Evolutionary conservation across 2,888 invertebrate genomes (phyloP), one percentile per base, ranked within the genome.

Genomic region (Patella pellucida): DNA sequence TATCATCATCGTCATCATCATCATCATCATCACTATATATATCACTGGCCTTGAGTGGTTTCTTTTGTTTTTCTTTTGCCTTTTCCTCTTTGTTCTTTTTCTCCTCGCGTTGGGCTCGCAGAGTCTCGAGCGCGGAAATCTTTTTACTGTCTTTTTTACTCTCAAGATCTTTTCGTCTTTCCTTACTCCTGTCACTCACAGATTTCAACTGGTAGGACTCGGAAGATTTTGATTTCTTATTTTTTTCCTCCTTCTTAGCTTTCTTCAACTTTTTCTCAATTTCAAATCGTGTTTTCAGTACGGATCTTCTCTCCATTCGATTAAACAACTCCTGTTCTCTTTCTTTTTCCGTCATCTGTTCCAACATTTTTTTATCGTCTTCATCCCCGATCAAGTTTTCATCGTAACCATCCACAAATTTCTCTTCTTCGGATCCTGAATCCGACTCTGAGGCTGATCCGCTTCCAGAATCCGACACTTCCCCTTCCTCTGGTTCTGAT

Each of bases 351-450:
- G 98, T 98, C 94, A 99, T 95, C 79, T 95, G 94, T 15, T 96
- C 97, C 69, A 99, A 92, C 0, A 96, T 92, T 1, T 96, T 95
- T 85, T 96, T 94, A 92, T 99, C 99, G 83, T 97, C 98, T 78
- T 96, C 97, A 91, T 98, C 98, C 0, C 98, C 98, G 95, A 98
- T 98, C 51, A 98, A 93, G 89, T 98, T 96, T 81, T 98, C 98
- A 90, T 98, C 98, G 86, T 96, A 97, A 80, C 98, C 98, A 92
- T 99, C 98, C 89, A 97, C 95, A 89, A 98, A 98, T 91, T 97
- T 97, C 83, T 95, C 95, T 81, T 88, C 85, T 71, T 79, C 82
- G 14, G 77, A 77, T 12, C 74, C 79, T 1, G 82, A 81, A 16
- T 75, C 78, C 11, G 68, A 67, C 31, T 75, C 81, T 14, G 79